These are phyloP conservation scores for Macropodus opercularis DNA, from an alignment of 2,797 vertebrate genomes.

Conservation along the genomic window DNA sequence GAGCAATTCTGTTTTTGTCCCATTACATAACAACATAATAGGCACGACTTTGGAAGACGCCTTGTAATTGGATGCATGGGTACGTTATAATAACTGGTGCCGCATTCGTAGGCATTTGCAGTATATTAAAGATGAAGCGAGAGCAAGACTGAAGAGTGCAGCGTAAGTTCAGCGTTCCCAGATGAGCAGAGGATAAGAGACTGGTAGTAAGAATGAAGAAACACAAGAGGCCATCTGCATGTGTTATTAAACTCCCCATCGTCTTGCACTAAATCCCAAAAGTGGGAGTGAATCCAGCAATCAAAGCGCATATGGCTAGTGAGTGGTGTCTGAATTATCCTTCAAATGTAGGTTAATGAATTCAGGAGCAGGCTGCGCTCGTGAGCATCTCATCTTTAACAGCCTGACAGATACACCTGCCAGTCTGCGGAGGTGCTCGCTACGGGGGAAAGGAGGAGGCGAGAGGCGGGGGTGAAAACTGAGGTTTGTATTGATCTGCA, in stretches of 20 bases:
- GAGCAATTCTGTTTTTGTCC: constrained; percentile 40
- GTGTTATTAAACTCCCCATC: constrained; percentile 68
- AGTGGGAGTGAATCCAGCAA: constrained; percentile 77
- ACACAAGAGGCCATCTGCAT: constrained; percentile 71
- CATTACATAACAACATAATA: constrained; percentile 54
- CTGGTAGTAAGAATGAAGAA: constrained; percentile 59
- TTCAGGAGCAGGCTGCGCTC: constrained; percentile 71
- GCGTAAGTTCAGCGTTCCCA: constrained; percentile 58
- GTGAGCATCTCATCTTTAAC: constrained; percentile 66
- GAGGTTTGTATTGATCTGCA: constrained; percentile 42
- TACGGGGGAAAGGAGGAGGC: neutral
- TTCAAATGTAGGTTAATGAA: constrained; percentile 84
- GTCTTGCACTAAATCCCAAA: constrained; percentile 71
- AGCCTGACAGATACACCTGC: constrained; percentile 74
- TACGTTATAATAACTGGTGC: constrained; percentile 53
- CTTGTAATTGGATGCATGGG: constrained; percentile 47
- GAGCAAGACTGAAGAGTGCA: constrained; percentile 57
- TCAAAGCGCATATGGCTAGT: constrained; percentile 75
- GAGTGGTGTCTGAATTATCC: constrained; percentile 74
- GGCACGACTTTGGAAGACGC: constrained; percentile 29
- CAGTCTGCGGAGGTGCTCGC: constrained; percentile 40
- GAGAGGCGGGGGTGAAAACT: neutral
- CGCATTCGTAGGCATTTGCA: constrained; percentile 50
- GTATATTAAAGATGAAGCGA: constrained; percentile 40
- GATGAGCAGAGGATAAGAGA: constrained; percentile 58